Conservation (phyloP, 2,797 vertebrate species). For the Benthosema pterotum region DNA sequence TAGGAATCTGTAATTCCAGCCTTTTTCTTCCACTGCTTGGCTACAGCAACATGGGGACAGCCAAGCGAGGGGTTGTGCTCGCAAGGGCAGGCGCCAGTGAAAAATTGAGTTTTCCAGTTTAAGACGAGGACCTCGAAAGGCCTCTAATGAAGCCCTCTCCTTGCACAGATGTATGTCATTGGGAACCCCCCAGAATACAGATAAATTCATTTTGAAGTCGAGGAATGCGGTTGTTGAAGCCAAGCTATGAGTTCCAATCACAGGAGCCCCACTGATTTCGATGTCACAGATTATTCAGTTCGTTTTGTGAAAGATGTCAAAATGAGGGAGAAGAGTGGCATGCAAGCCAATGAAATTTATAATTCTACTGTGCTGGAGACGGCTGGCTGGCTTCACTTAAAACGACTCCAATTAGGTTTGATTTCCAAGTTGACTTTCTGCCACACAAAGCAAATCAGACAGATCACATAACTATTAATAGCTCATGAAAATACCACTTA, state of each 20-base stretch:
- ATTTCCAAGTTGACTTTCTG: constrained; percentile 62
- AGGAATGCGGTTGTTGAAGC: constrained; percentile 15
- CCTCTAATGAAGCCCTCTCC: constrained; percentile 30
- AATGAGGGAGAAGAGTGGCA: constrained; percentile 47
- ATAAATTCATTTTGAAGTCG: constrained; percentile 9
- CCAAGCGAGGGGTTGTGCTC: constrained; percentile 52
- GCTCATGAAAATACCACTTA: constrained; percentile 49
- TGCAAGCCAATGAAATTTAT: constrained; percentile 40
- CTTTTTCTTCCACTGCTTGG: constrained; percentile 62
- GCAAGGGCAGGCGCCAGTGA: constrained; percentile 60
- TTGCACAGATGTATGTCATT: constrained; percentile 30
- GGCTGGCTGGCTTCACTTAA: constrained; percentile 52
- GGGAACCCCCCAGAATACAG: constrained; percentile 20
- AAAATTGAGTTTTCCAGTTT: constrained; percentile 57
- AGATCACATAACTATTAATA: constrained; percentile 62
- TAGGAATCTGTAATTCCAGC: constrained; percentile 65
- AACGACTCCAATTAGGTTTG: constrained; percentile 54
- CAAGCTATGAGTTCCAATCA: constrained; percentile 21
- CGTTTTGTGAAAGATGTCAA: constrained; percentile 18
- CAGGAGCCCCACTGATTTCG: constrained; percentile 8
- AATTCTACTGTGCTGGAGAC: constrained; percentile 46
- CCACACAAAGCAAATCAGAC: constrained; percentile 68
- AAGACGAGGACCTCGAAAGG: constrained; percentile 40
- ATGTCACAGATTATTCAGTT: constrained; percentile 14
- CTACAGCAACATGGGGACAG: constrained; percentile 39